These are phyloP conservation scores for Microtus pennsylvanicus DNA, from an alignment of 2,113 vertebrate genomes.

Conservation along the genomic window DNA sequence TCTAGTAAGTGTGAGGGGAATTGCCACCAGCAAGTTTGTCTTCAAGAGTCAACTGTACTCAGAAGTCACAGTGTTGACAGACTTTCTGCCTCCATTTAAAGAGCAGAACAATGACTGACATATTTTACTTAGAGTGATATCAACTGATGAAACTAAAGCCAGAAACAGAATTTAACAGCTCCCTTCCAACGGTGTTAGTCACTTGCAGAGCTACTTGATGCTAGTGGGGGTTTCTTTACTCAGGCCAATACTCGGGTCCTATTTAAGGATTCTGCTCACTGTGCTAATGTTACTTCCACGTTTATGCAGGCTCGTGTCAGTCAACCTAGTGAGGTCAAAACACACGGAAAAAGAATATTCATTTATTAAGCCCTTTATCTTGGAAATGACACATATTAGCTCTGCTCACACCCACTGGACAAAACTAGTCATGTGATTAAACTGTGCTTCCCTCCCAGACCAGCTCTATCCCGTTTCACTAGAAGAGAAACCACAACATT, in stretches of 20 bases:
- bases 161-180: conserved; percentile 3
- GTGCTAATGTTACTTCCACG: background rate
- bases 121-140: background rate
- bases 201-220: background rate
- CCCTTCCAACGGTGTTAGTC: background rate
- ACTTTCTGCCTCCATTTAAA: conserved; percentile 1
- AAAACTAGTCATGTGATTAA: background rate
- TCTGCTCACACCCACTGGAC: background rate
- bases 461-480: background rate
- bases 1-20: background rate
- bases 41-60: background rate
- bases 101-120: background rate
- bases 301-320: background rate
- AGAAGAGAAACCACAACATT: background rate
- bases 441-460: background rate
- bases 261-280: background rate
- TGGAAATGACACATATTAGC: background rate
- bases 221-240: background rate
- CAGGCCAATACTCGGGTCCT: background rate
- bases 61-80: background rate
- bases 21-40: background rate
- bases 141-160: background rate
- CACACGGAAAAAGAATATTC: background rate
- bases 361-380: background rate
- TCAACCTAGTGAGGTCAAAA: background rate